Evolutionary conservation across 2,797 vertebrate species (phyloP).

Genomic region (Champsocephalus esox): DNA sequence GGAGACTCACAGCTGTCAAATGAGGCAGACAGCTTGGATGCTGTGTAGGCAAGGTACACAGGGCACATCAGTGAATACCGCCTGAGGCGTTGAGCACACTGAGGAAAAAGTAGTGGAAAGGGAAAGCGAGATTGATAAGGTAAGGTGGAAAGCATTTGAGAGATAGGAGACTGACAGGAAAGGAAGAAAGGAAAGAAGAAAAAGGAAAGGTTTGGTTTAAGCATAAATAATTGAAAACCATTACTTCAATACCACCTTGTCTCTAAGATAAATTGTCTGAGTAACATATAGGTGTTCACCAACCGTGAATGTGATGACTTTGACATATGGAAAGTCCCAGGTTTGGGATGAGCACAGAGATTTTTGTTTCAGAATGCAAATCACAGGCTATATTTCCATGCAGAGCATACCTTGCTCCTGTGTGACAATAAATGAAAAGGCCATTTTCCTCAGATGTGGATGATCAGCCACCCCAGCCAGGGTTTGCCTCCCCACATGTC

Average conservation of each 20-base stretch:
- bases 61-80: slow-evolving; percentile 57
- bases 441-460: slow-evolving; percentile 73
- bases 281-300: slow-evolving; percentile 13
- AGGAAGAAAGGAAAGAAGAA: background rate
- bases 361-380: slow-evolving; percentile 34
- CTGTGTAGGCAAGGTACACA: slow-evolving; percentile 63
- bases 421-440: slow-evolving; percentile 73
- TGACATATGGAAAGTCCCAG: background rate
- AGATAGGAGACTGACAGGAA: slow-evolving; percentile 13
- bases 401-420: slow-evolving; percentile 35
- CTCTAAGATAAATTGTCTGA: slow-evolving; percentile 17
- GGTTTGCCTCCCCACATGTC: slow-evolving; percentile 66
- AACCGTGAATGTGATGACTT: background rate
- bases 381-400: slow-evolving; percentile 54
- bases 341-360: slow-evolving; percentile 3
- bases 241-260: slow-evolving; percentile 17
- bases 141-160: slow-evolving; percentile 27
- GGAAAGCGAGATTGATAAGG: slow-evolving; percentile 31
- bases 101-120: slow-evolving; percentile 47
- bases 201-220: background rate
- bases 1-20: slow-evolving; percentile 71
- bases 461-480: slow-evolving; percentile 62
- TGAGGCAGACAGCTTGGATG: slow-evolving; percentile 61
- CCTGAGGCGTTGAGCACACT: slow-evolving; percentile 49
- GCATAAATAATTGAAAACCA: slow-evolving; percentile 3